Conservation (phyloP, 2,113 vertebrate species). For the Grammomys dolichurus region DNA sequence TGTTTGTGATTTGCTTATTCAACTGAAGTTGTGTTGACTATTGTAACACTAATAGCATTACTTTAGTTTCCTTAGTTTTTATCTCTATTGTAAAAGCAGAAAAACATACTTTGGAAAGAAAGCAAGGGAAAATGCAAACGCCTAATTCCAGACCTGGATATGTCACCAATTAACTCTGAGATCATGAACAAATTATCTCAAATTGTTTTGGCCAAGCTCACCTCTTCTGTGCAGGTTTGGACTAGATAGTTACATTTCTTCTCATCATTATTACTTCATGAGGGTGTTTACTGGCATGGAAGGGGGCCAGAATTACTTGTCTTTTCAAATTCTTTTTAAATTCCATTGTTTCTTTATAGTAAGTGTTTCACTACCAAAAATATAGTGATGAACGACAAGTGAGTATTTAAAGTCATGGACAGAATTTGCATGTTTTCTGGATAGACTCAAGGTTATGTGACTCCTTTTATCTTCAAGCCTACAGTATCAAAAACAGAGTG, state of each 20-base stretch:
- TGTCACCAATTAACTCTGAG: constrained; percentile 58
- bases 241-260: not conserved
- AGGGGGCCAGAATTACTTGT: not conserved
- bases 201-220: not conserved
- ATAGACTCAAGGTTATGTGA: not conserved
- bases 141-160: not conserved
- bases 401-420: not conserved
- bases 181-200: constrained; percentile 51
- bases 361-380: constrained; percentile 14
- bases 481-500: not conserved
- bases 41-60: not conserved
- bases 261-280: not conserved
- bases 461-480: not conserved
- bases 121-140: constrained; percentile 16
- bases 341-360: constrained; percentile 10
- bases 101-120: not conserved
- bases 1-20: not conserved
- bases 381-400: not conserved
- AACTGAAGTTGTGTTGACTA: not conserved
- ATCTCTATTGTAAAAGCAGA: not conserved
- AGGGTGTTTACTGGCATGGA: constrained; percentile 58
- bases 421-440: not conserved
- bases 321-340: constrained; percentile 7
- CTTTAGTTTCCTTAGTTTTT: not conserved
- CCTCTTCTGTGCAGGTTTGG: not conserved